Evolutionary conservation across 2,113 vertebrate genomes (phyloP).

Genomic region (Cynopterus brachyotis): DNA sequence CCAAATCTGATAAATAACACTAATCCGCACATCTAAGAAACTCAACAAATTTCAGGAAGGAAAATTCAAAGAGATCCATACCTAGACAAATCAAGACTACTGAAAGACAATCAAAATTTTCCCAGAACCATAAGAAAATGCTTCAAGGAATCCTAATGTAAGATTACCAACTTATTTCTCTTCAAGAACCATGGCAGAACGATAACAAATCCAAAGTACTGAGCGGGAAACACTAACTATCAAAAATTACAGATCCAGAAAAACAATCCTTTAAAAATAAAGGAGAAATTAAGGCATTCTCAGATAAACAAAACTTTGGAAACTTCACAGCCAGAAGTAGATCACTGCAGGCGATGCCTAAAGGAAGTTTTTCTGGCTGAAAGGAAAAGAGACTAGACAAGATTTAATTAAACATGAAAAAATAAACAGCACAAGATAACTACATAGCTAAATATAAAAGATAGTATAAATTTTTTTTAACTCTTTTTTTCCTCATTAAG

Average conservation of each 20-base stretch:
- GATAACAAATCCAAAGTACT: neutral
- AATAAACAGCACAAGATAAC: neutral
- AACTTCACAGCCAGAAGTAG: neutral
- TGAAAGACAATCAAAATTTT: neutral
- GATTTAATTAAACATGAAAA: neutral
- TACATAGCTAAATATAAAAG: neutral
- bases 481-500: neutral
- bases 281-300: neutral
- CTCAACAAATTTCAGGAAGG: neutral
- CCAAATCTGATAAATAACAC: neutral
- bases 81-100: neutral
- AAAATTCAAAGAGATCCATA: neutral
- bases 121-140: neutral
- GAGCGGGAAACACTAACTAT: neutral
- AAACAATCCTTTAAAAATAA: neutral
- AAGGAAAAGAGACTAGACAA: neutral
- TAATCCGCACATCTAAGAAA: neutral
- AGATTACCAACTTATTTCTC: neutral
- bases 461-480: neutral
- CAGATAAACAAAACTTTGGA: conserved; percentile 9
- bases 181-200: neutral
- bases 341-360: neutral
- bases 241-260: neutral
- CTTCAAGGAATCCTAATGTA: neutral
- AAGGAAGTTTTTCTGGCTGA: neutral